These are phyloP conservation scores for Brachyrhaphis roseni DNA, from an alignment of 2,797 vertebrate species.

Conservation along the genomic window DNA sequence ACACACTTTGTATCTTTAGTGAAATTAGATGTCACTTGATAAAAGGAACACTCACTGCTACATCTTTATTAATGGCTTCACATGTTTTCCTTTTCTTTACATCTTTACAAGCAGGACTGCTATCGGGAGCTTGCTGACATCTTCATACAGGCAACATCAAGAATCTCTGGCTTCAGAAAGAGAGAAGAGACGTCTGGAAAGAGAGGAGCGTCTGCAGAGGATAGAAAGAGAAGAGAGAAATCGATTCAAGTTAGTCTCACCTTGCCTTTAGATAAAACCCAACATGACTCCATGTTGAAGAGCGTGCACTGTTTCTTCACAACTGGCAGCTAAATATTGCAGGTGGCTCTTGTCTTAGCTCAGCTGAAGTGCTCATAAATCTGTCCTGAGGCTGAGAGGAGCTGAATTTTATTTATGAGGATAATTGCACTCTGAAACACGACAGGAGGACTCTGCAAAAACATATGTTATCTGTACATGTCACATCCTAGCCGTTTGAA, in stretches of 20 bases:
- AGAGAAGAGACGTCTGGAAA: slow-evolving; percentile 89
- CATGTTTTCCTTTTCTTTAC: slow-evolving; percentile 13
- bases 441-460: slow-evolving; percentile 8
- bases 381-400: slow-evolving; percentile 14
- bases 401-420: slow-evolving; percentile 27
- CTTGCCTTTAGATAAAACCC: slow-evolving; percentile 20
- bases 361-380: slow-evolving; percentile 17
- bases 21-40: not conserved
- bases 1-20: not conserved
- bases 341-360: slow-evolving; percentile 25
- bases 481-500: slow-evolving; percentile 10
- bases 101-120: slow-evolving; percentile 75
- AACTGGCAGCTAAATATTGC: slow-evolving; percentile 6
- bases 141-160: slow-evolving; percentile 95
- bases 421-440: slow-evolving; percentile 26
- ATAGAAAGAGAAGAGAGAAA: slow-evolving; percentile 96
- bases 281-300: slow-evolving; percentile 6
- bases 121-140: slow-evolving; percentile 89
- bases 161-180: slow-evolving; percentile 93
- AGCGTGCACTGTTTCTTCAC: slow-evolving; percentile 21
- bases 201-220: slow-evolving; percentile 93
- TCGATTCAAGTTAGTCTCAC: slow-evolving; percentile 89
- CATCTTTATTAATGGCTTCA: not conserved
- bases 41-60: slow-evolving; percentile 6
- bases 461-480: slow-evolving; percentile 18